Base-by-base conservation (phyloP, 2,113 vertebrate species). In the Hucho hucho region DNA sequence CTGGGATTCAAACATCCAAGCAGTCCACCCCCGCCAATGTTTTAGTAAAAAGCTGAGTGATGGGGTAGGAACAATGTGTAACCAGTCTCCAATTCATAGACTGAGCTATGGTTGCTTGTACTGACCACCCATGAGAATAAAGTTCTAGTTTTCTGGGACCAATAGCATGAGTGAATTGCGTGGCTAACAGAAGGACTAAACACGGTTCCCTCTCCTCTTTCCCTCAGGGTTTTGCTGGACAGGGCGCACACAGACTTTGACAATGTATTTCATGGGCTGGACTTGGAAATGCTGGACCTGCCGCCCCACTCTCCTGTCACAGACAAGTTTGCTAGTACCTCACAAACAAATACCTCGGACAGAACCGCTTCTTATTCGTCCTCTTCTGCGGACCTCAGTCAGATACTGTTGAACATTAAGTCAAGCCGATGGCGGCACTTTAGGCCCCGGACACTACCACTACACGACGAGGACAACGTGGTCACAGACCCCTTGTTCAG, bases 361-460 rank as follows among this genome's bases (percentile, higher is more conserved):
- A 95, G 84, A 95, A 92, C 89, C 89, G 58, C 75, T 69, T 67
- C 89, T 14, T 73, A 70, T 20, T 70, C 78, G 47, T 79, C 86
- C 74, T 81, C 88, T 47, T 83, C 94, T 72, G 94, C 94, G 93
- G 96, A 98, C 95, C 96, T 99, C 95, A 96, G 94, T 94, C 96
- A 96, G 91, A 95, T 98, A 90, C 93, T 98, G 91, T 94, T 95
- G 92, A 97, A 97, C 93, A 97, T 98, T 91, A 98, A 96, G 93
- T 93, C 96, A 83, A 96, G 96, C 92, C 95, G 97, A 89, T 99
- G 97, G 98, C 93, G 97, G 88, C 98, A 99, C 93, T 99, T 99
- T 92, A 96, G 97, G 93, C 98, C 98, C 91, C 97, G 98, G 96
- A 97, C 97, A 93, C 95, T 96, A 92, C 95, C 89, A 84, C 90